Base-by-base conservation (phyloP, 2,888 invertebrate species). In the Drosophila macrothrix region DNA sequence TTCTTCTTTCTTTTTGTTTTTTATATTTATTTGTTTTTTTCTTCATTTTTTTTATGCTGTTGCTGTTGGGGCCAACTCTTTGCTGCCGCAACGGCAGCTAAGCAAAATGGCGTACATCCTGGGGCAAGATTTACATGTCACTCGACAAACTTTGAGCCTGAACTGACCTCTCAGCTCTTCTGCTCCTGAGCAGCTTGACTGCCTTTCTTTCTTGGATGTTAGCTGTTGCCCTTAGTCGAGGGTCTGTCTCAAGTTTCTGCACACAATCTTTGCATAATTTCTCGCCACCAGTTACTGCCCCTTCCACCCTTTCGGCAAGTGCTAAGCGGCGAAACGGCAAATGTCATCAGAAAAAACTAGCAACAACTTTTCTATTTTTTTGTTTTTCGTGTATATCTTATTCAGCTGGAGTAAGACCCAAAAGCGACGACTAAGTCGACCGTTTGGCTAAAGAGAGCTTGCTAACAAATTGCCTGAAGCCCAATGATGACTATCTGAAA, bases 91-190 rank as follows among this genome's bases (percentile, higher is more conserved):
- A 58, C 58, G 56, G 59, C 49, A 67, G 54, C 46, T 61, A 60
- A 73, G 78, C 78, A 85, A 84, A 82, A 78, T 83, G 80, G 75
- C 75, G 80, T 70, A 82, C 79, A 76, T 81, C 84, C 85, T 78
- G 74, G 63, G 78, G 87, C 80, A 72, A 84, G 87, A 92, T 92
- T 91, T 92, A 85, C 91, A 91, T 91, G 88, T 90, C 90, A 91
- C 86, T 91, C 82, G 76, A 77, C 76, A 80, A 76, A 78, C 69
- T 66, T 68, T 74, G 61, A 69, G 67, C 64, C 63, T 60, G 73
- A 67, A 68, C 80, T 73, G 82, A 80, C 76, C 82, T 76, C 80
- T 71, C 78, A 71, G 67, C 70, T 55, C 63, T 56, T 29, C 43
- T 39, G 43, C 43, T 60, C 55, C 62, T 46, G 60, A 59, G 41